Evolutionary conservation across 2,113 vertebrate genomes (phyloP).

Genomic region (Rhinolophus ferrumequinum): DNA sequence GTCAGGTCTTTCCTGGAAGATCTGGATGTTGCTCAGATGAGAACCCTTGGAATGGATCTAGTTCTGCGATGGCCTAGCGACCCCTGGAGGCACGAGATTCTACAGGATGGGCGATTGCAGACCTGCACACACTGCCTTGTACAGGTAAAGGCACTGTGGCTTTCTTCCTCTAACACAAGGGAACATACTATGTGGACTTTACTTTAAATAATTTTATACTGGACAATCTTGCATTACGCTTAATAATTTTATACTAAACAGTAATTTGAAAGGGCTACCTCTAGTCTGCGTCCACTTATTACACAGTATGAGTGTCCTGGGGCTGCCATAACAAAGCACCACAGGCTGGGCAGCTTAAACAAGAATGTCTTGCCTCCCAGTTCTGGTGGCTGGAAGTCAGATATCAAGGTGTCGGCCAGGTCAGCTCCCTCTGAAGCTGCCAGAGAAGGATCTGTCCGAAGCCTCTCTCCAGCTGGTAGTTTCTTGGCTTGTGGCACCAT

Average conservation of each 20-base stretch:
- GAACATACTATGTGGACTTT: not conserved
- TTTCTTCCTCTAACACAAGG: not conserved
- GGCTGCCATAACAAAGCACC: not conserved
- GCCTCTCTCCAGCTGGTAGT: not conserved
- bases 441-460: not conserved
- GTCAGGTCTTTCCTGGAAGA: not conserved
- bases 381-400: not conserved
- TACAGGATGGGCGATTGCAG: rapidly evolving
- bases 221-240: not conserved
- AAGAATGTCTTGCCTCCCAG: not conserved
- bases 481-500: not conserved
- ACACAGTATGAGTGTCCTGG: not conserved
- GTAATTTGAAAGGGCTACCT: not conserved
- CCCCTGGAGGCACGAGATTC: not conserved
- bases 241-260: not conserved
- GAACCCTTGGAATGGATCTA: not conserved
- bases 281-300: not conserved
- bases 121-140: not conserved
- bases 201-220: not conserved
- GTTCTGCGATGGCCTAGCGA: not conserved
- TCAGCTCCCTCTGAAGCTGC: not conserved
- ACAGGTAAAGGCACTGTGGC: not conserved
- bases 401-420: not conserved
- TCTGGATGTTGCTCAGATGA: not conserved
- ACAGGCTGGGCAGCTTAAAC: not conserved